Evolutionary conservation across 2,113 vertebrate species (phyloP), one percentile per base, ranked within the genome.

Genomic region (Odocoileus hemionus): DNA sequence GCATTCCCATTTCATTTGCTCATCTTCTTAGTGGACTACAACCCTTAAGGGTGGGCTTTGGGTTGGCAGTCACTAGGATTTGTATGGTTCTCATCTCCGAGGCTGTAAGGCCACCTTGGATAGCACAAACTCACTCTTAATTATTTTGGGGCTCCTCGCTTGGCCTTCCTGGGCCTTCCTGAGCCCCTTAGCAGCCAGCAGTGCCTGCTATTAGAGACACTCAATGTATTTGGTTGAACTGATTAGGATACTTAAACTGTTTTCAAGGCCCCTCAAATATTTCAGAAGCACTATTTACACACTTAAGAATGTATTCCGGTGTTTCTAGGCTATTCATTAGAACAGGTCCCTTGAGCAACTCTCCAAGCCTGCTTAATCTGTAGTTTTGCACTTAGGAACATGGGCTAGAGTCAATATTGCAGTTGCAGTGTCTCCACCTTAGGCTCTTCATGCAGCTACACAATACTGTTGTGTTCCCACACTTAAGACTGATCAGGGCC

Each of bases 271-370:
- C 70, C 58, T 90, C 85, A 97, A 92, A 64, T 79, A 87, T 86
- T 95, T 94, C 60, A 94, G 79, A 97, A 94, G 64, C 82, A 94
- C 86, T 84, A 17, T 95, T 90, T 76, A 88, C 36, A 92, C 30
- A 93, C 30, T 94, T 64, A 26, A 85, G 45, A 93, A 82, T 82
- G 33, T 79, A 30, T 91, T 92, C 64, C 45, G 54, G 26, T 86
- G 43, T 92, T 83, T 96, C n/a, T 13, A 87, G 82, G 17, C 15
- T 90, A 47, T 74, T 94, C 45, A 64, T 90, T 84, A 95, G 30
- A 96, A 61, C 23, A 74, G 60, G 54, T 74, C 57, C 57, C 80
- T 90, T 45, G 45, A 96, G 64, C 25, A 67, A 33, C 55, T 84
- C 80, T 96, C 23, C 45, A 93, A 36, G 15, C 39, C 4, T 5